These are phyloP conservation scores for Colostygia pectinataria DNA, from an alignment of 2,888 invertebrate species.

Conservation along the genomic window DNA sequence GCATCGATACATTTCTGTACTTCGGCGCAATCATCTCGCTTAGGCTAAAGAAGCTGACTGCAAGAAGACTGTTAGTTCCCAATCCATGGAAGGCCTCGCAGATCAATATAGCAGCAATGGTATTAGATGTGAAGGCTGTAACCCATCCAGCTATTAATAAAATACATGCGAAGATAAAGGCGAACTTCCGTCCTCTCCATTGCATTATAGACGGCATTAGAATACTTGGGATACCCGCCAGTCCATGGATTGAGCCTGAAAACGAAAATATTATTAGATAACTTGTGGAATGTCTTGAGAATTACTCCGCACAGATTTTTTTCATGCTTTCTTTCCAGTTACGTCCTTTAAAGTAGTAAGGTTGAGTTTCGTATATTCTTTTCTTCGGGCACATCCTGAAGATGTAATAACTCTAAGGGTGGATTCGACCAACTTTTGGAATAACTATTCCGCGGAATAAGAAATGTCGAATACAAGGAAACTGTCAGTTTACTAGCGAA, in stretches of 20 bases:
- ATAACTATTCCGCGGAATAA: too few relatives aligned
- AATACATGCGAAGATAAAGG: constrained; percentile 32
- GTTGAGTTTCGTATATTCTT: too few relatives aligned
- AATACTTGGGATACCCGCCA: constrained; percentile 35
- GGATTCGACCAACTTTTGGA: too few relatives aligned
- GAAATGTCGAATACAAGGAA: too few relatives aligned
- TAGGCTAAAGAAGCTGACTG: constrained; percentile 17
- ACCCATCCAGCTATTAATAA: constrained; percentile 31
- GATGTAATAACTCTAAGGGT: too few relatives aligned
- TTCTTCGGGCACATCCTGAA: too few relatives aligned
- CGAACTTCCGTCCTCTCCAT: constrained; percentile 33
- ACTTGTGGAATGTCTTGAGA: too few relatives aligned
- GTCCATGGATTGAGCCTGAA: constrained; percentile 37
- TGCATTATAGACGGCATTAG: constrained; percentile 38
- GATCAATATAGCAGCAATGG: constrained; percentile 21
- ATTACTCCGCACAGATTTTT: too few relatives aligned
- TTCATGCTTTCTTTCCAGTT: too few relatives aligned
- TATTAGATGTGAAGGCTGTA: constrained; percentile 20
- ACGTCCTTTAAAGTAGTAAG: too few relatives aligned
- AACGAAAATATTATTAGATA: too few relatives aligned
- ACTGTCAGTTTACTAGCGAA: too few relatives aligned
- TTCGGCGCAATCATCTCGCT: constrained; percentile 27
- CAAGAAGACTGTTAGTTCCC: constrained; percentile 16
- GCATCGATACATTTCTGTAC: constrained; percentile 17
- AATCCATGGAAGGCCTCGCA: constrained; percentile 33